A percentile compares a stretch with the other conserved stretches of the same genome.
phyloP scores from a whole-genome alignment of 2,888 invertebrate species.

The Pseudococcus longispinus region DNA sequence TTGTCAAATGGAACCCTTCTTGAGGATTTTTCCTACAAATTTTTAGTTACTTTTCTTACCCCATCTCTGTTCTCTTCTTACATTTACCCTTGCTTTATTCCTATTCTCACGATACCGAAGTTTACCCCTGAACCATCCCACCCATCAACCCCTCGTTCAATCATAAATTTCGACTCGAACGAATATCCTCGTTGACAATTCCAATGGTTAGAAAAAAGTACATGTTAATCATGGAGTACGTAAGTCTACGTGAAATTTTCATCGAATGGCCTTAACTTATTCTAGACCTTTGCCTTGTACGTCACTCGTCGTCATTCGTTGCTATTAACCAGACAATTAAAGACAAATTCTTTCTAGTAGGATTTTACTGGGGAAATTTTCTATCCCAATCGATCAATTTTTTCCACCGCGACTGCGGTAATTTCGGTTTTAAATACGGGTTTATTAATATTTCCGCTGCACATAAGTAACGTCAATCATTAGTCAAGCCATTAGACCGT shows the following conservation, averaged over 20 bases:
- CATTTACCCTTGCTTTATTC: too few relatives aligned
- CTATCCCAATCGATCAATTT: neutral
- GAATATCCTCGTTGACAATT: too few relatives aligned
- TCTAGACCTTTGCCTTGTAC: neutral
- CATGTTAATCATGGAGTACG: neutral
- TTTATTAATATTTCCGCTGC: neutral
- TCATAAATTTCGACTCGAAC: too few relatives aligned
- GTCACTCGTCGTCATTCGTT: neutral
- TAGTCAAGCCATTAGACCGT: constrained; percentile 18
- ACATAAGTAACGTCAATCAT: neutral
- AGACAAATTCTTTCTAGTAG: neutral
- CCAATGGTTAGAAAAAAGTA: too few relatives aligned
- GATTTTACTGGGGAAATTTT: neutral
- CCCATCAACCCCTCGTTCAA: too few relatives aligned
- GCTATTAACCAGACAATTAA: neutral
- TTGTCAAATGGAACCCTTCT: too few relatives aligned
- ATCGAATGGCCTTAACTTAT: neutral
- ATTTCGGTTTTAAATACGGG: neutral
- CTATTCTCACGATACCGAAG: too few relatives aligned
- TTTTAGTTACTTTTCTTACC: too few relatives aligned
- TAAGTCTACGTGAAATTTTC: neutral
- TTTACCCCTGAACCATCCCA: too few relatives aligned
- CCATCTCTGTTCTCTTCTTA: too few relatives aligned
- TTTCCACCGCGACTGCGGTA: neutral
- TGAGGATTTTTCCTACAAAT: too few relatives aligned